Evolutionary conservation across 2,113 vertebrate genomes (phyloP).

Genomic region (Menidia beryllina): DNA sequence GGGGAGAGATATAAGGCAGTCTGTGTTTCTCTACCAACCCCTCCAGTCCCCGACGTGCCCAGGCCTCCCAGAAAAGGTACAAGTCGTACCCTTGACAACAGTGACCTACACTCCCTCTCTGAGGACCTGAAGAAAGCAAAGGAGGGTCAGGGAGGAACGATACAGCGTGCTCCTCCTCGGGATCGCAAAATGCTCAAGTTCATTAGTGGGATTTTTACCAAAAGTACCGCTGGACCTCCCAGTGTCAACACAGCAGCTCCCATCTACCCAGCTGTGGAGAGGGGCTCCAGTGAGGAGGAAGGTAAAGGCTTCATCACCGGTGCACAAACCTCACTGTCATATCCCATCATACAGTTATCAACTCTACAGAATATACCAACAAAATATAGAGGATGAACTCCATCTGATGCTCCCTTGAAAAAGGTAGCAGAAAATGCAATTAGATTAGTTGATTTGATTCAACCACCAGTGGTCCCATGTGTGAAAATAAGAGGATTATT

Average conservation of each 20-base stretch:
- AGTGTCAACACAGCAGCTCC: slow-evolving; percentile 73
- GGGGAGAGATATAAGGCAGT: slow-evolving; percentile 80
- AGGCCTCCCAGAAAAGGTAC: slow-evolving; percentile 88
- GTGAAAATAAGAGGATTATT: slow-evolving; percentile 1
- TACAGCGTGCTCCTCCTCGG: slow-evolving; percentile 85
- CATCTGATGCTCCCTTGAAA: background rate
- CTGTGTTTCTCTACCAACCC: slow-evolving; percentile 71
- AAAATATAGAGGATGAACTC: background rate
- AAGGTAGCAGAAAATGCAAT: background rate
- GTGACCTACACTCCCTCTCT: slow-evolving; percentile 87
- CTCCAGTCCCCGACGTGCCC: slow-evolving; percentile 58
- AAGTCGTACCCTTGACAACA: slow-evolving; percentile 94
- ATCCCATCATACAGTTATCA: background rate
- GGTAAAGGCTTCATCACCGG: slow-evolving; percentile 71
- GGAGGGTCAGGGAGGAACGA: slow-evolving; percentile 71
- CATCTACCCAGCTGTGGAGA: slow-evolving; percentile 77
- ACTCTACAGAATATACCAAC: background rate
- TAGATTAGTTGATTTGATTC: slow-evolving; percentile 13
- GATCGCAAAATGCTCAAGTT: slow-evolving; percentile 97
- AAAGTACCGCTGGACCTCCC: slow-evolving; percentile 85
- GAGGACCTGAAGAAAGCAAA: slow-evolving; percentile 81
- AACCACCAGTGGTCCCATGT: background rate
- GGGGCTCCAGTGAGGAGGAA: slow-evolving; percentile 84
- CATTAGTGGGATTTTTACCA: slow-evolving; percentile 96
- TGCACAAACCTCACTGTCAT: background rate